Base-by-base conservation (phyloP, 2,113 vertebrate species). In the Cettia cetti region DNA sequence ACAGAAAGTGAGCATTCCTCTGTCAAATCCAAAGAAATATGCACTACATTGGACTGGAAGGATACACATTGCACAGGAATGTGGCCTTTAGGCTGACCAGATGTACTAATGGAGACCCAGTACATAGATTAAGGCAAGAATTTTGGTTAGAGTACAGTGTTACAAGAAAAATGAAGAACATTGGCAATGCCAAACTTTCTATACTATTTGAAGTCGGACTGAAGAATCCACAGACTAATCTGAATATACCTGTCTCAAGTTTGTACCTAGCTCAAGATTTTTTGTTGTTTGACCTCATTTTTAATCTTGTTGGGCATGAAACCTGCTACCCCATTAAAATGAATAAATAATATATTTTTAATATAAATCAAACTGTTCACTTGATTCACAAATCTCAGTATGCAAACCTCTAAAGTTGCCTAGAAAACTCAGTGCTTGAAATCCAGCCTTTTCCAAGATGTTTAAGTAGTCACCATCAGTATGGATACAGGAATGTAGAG, bases 51-150 rank as follows among this genome's bases (percentile, higher is more conserved):
- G 54, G 22, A 11, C 5, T 66, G 40, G 35, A 33, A 71, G 30
- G 37, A 42, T 5, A 11, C 13, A 15, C 16, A 6, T 0, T 11
- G 26, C 39, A 39, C 2, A 23, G 71, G 45, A 50, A 28, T 1
- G 26, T 9, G 22, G 12, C 40, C 85, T 40, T 60, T 10, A 40
- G 71, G 35, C 54, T 59, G 28, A 53, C 11, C 18, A 59, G 24
- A 21, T 26, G 26, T 31, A 53, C 13, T 50, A 10, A 74, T 4
- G 16, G 11, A 35, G 9, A 70, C 12, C 27, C 44, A 59, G 7
- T 3, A 31, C 1, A 0, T 1, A 68, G 28, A 81, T 10, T 7
- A 71, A 76, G 31, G 18, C 15, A 53, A 3, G 7, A 52, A 57
- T 52, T 89, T 61, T 66, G 40, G 20, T 52, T 61, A 42, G n/a